Base-by-base conservation (phyloP, 2,113 vertebrate species). In the Gallinago jamesoni region DNA sequence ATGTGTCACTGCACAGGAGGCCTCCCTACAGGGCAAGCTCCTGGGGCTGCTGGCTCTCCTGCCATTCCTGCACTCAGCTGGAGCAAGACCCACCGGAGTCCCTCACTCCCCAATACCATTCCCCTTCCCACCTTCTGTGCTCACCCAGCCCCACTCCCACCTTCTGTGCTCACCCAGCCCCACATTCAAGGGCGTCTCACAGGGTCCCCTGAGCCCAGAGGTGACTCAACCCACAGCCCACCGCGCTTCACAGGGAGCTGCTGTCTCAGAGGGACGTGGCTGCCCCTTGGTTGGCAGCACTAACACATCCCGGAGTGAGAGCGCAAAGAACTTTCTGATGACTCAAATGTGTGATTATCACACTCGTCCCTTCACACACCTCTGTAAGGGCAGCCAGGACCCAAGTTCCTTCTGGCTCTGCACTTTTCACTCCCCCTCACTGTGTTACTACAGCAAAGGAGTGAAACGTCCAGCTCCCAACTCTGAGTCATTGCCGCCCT, bases 211-310 rank as follows among this genome's bases (percentile, higher is more conserved):
- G 43, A 45, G 35, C 24, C 1, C 0, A 56, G 22, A 35, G 39
- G 19, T 35, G n/a, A 14, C 3, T 43, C 48, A 90, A 33, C 13
- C 11, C 39, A 23, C 41, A 43, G 73, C 39, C 24, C 0, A 0
- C 3, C 2, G 33, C 2, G 0, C 9, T 78, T 82, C 77, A 31
- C 39, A 19, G 20, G 23, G 37, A 84, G 22, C 39, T 68, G 22
- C 6, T 21, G 84, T 33, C 62, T 60, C 73, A 15, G 18, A 37
- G 28, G 20, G 48, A n/a, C 0, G 0, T 37, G 67, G n/a, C 10
- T 2, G 14, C 35, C 41, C 41, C 35, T 37, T 63, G 78, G 82
- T 19, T 0, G 0, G 17, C 8, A 3, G 2, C 0, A 0, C 6
- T 33, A 73, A 67, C 0, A 0, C 23, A 37, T 50, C 24, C 1